phyloP scores from a whole-genome alignment of 2,113 vertebrate species.

The Eulacestoma nigropectus region DNA sequence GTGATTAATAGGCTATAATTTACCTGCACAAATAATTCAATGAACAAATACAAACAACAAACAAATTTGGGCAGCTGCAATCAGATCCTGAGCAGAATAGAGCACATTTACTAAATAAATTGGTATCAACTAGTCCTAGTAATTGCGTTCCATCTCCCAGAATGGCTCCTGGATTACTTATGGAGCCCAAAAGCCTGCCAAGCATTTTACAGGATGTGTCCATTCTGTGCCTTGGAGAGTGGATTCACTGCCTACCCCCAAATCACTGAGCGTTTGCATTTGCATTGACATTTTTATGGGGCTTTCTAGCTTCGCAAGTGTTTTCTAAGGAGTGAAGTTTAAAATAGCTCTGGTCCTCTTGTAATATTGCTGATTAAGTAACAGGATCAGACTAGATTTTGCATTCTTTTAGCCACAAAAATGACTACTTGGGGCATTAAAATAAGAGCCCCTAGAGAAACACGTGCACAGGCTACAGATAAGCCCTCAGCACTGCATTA shows the following conservation, averaged over 20 bases:
- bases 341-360: background rate
- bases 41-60: slow-evolving; percentile 51
- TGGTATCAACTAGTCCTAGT: slow-evolving; percentile 41
- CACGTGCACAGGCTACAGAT: background rate
- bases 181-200: slow-evolving; percentile 11
- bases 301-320: background rate
- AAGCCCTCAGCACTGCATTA: background rate
- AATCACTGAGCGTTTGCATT: background rate
- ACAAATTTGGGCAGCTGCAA: slow-evolving; percentile 2
- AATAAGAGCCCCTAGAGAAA: background rate
- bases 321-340: slow-evolving; percentile 15
- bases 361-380: slow-evolving; percentile 32
- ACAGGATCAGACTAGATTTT: background rate
- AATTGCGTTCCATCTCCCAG: slow-evolving; percentile 51
- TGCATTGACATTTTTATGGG: slow-evolving; percentile 40
- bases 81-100: slow-evolving; percentile 48
- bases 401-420: slow-evolving; percentile 1
- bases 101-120: slow-evolving; percentile 49
- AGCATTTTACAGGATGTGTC: slow-evolving; percentile 30
- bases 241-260: slow-evolving; percentile 29
- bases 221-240: background rate
- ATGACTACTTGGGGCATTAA: background rate
- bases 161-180: slow-evolving; percentile 47
- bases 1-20: slow-evolving; percentile 59
- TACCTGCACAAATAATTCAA: slow-evolving; percentile 59